phyloP scores from a whole-genome alignment of 2,113 vertebrate genomes.

The Scartelaos histophorus region DNA sequence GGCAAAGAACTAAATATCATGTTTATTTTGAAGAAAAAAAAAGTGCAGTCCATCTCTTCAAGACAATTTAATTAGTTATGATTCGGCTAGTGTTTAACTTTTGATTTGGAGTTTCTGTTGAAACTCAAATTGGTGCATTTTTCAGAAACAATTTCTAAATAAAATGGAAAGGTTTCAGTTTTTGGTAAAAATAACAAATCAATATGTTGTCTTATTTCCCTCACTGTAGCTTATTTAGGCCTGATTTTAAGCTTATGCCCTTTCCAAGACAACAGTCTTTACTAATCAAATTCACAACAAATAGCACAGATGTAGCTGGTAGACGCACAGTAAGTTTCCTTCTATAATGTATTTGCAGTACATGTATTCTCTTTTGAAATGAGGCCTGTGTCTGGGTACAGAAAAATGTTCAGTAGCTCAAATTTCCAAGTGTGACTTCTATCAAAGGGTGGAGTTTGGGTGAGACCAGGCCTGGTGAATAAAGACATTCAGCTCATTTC shows the following conservation, averaged over 20 bases:
- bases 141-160: not conserved
- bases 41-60: no score
- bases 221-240: not conserved
- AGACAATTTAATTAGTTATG: not conserved
- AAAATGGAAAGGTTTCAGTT: not conserved
- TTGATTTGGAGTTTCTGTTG: not conserved
- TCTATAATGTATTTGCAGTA: not conserved
- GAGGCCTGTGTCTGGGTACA: conserved; percentile 6
- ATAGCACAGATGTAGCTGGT: not conserved
- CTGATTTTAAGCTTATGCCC: not conserved
- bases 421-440: conserved; percentile 24
- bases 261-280: not conserved
- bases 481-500: not conserved
- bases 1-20: no score
- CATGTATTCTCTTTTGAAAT: not conserved
- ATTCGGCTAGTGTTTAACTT: not conserved
- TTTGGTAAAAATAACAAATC: not conserved
- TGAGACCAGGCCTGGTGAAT: conserved; percentile 4
- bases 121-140: not conserved
- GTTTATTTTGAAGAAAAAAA: no score
- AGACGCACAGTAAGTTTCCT: not conserved
- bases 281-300: not conserved
- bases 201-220: not conserved
- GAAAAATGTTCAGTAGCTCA: conserved; percentile 7
- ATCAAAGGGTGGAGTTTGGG: conserved; percentile 5